Percentiles rank a stretch among this genome's conserved stretches.
Conservation (phyloP, 2,797 vertebrate species). For the Clamator glandarius region DNA sequence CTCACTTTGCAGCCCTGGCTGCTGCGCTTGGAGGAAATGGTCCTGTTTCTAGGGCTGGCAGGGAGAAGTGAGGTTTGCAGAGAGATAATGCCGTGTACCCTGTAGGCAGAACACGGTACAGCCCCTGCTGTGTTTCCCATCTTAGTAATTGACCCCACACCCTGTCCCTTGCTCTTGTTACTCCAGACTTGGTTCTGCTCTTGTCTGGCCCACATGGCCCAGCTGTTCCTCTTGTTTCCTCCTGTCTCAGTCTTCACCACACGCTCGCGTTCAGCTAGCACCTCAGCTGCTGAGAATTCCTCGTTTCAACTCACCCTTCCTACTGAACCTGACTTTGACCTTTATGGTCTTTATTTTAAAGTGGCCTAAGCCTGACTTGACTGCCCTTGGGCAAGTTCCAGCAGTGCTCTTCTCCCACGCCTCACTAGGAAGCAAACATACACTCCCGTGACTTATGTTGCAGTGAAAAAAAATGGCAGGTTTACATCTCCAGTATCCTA, state of each 20-base stretch:
- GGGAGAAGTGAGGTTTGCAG: background rate
- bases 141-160: too few species aligned
- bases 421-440: background rate
- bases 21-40: background rate
- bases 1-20: fast-evolving
- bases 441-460: fast-evolving
- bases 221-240: background rate
- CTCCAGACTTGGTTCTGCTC: background rate
- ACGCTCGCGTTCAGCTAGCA: background rate
- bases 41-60: background rate
- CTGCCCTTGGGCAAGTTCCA: background rate
- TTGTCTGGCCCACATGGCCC: fast-evolving
- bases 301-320: background rate
- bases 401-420: background rate
- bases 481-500: background rate
- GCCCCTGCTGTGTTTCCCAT: background rate
- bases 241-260: background rate
- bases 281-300: background rate
- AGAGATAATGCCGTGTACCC: background rate
- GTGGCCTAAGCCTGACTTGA: background rate
- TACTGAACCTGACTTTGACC: too few species aligned
- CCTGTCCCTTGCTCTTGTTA: background rate
- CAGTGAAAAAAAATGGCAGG: background rate
- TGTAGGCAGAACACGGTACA: fast-evolving
- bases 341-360: background rate